These are phyloP conservation scores for Emmelina monodactyla DNA, from an alignment of 2,888 invertebrate species.

Conservation along the genomic window DNA sequence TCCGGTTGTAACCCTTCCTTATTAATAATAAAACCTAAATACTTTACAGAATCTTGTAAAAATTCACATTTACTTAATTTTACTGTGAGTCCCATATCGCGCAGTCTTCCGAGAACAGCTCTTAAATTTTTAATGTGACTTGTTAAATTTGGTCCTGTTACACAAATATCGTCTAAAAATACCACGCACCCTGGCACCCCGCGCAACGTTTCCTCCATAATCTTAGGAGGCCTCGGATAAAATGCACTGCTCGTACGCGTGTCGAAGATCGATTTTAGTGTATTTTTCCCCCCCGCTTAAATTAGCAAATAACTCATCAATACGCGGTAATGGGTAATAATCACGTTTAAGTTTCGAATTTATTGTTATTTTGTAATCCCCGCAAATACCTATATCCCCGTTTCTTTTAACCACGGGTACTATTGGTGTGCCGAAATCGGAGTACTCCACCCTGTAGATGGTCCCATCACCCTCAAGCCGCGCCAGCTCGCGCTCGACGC, in stretches of 20 bases:
- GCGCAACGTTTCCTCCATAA: background rate
- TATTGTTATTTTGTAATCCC: slow-evolving; percentile 18
- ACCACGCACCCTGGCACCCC: background rate
- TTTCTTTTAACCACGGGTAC: slow-evolving; percentile 18
- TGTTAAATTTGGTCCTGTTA: background rate
- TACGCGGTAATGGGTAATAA: slow-evolving; percentile 18
- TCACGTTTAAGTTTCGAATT: slow-evolving; percentile 17
- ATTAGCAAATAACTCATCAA: slow-evolving; percentile 18
- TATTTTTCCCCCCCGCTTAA: slow-evolving; percentile 15
- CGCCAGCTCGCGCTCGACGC: slow-evolving; percentile 11
- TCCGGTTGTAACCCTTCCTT: background rate
- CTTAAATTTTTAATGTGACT: background rate
- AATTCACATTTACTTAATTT: background rate
- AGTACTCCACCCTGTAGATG: slow-evolving; percentile 16
- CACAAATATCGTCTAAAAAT: background rate
- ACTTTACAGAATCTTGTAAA: background rate
- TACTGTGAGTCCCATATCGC: background rate
- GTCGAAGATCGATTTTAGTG: slow-evolving; percentile 15
- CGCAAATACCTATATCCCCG: slow-evolving; percentile 17
- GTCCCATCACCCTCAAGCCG: slow-evolving; percentile 16
- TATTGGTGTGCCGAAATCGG: slow-evolving; percentile 19
- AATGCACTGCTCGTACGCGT: slow-evolving; percentile 14
- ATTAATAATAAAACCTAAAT: background rate
- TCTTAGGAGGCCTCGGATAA: slow-evolving; percentile 9
- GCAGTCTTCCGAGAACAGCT: background rate